Evolutionary conservation across 1,140 invertebrate species (phyloP).

Genomic region (Carcinoscorpius rotundicauda): DNA sequence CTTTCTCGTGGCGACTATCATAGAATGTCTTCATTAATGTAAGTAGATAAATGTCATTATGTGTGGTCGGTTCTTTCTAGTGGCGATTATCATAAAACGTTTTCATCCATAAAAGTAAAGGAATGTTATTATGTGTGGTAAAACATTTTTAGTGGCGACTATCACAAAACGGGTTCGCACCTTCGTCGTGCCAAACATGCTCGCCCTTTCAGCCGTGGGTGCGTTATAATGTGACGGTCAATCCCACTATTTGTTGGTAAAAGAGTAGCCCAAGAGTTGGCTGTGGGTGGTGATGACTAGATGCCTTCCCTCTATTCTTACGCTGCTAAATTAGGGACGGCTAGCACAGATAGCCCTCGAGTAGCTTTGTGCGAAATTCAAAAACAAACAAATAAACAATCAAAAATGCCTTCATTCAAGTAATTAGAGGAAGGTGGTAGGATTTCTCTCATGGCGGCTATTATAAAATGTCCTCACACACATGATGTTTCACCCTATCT

Average conservation of each 20-base stretch:
- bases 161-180: constrained; percentile 1
- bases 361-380: no score
- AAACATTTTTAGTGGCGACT: constrained; percentile 41
- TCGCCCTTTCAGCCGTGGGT: no score
- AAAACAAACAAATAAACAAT: no score
- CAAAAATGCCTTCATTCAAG: constrained; percentile 89
- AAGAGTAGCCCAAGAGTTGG: no score
- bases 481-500: constrained; percentile 42
- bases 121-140: neutral
- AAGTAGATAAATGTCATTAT: constrained; percentile 36
- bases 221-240: no score
- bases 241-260: no score
- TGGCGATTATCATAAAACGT: constrained; percentile 88
- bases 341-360: no score
- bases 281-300: no score
- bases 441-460: constrained; percentile 57
- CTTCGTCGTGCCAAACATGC: no score
- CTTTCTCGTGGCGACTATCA: constrained; percentile 67
- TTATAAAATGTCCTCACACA: constrained; percentile 88
- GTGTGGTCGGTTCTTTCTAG: constrained; percentile 29
- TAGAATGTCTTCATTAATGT: constrained; percentile 91
- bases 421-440: constrained; percentile 41
- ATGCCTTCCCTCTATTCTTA: no score
- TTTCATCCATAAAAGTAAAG: constrained; percentile 80
- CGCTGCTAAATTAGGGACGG: no score